Evolutionary conservation across 2,888 invertebrate species (phyloP).

Genomic region (Oxystoma pomonae): DNA sequence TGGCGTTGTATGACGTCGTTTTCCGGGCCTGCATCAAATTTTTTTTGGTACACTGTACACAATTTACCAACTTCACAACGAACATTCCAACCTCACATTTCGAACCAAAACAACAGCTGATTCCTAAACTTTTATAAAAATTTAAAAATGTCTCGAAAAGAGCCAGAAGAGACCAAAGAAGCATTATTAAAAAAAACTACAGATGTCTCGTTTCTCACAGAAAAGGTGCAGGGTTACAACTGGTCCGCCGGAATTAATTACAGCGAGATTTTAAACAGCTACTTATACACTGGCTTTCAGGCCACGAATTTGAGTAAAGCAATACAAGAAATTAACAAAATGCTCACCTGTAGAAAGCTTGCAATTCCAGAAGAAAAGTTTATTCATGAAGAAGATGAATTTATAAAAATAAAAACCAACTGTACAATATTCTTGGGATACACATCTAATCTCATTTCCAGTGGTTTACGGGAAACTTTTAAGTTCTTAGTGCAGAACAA

Average conservation of each 20-base stretch:
- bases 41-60: no score
- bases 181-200: constrained; percentile 40
- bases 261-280: constrained; percentile 75
- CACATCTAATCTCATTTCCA: constrained; percentile 96
- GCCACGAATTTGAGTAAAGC: constrained; percentile 93
- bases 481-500: constrained; percentile 80
- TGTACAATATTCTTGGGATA: constrained; percentile 97
- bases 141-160: background rate
- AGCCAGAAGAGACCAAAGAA: constrained; percentile 23
- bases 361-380: constrained; percentile 65
- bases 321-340: constrained; percentile 86
- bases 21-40: no score
- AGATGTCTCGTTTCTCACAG: constrained; percentile 36
- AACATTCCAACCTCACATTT: background rate
- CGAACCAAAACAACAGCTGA: background rate
- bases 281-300: constrained; percentile 88
- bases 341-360: constrained; percentile 73
- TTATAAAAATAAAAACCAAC: constrained; percentile 68
- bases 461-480: constrained; percentile 89
- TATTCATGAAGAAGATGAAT: constrained; percentile 71
- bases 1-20: no score
- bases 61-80: no score
- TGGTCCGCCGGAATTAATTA: constrained; percentile 90
- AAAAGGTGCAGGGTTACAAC: constrained; percentile 79
- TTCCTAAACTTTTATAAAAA: background rate